Conservation (phyloP, 2,113 vertebrate species). For the Neolamprologus toae region DNA sequence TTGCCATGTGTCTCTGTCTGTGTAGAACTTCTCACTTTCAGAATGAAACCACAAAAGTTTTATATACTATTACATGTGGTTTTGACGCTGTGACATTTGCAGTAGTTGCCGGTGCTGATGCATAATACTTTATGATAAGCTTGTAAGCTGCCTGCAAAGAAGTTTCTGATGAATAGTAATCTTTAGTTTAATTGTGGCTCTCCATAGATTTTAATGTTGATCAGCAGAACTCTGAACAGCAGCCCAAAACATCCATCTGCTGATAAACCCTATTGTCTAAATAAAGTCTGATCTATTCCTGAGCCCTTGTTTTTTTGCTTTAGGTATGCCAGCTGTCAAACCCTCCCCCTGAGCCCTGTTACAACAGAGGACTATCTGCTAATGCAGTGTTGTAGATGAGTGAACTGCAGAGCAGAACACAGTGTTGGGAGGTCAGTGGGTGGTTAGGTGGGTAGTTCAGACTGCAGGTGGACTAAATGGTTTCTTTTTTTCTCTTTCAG, state of each 20-base stretch:
- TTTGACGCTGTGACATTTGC: not conserved
- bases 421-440: not conserved
- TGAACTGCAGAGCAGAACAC: not conserved
- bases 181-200: not conserved
- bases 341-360: not conserved
- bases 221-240: not conserved
- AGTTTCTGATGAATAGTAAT: not conserved
- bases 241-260: not conserved
- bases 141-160: not conserved
- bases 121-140: not conserved
- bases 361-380: not conserved
- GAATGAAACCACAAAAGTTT: not conserved
- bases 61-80: not conserved
- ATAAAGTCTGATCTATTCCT: not conserved
- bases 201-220: not conserved
- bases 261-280: not conserved
- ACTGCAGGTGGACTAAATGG: not conserved
- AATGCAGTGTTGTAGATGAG: not conserved
- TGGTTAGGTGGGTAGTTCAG: not conserved
- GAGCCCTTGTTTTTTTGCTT: not conserved
- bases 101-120: not conserved
- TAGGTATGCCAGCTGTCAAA: not conserved
- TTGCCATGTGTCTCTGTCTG: not conserved
- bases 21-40: not conserved
- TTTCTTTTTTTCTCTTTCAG: not conserved